phyloP scores from a whole-genome alignment of 1,140 invertebrate species.

The Hetaerina americana region DNA sequence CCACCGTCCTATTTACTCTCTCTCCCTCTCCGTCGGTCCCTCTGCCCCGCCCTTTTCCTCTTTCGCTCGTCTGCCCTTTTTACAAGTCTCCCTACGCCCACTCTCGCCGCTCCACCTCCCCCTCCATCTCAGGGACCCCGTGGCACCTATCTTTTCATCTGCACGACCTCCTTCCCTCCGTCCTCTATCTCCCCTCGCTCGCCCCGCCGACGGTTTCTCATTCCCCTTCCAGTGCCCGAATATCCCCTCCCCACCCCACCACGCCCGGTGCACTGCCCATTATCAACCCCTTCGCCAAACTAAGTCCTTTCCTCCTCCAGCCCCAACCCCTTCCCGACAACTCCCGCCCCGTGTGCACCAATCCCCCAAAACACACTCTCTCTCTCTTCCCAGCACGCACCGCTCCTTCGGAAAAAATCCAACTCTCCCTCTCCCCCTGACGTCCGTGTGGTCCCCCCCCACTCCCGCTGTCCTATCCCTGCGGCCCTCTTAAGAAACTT shows the following conservation, averaged over 20 bases:
- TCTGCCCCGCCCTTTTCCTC: neutral
- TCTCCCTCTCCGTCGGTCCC: neutral
- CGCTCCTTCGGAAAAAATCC: too few relatives aligned
- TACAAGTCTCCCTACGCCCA: neutral
- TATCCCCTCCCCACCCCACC: neutral
- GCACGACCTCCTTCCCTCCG: neutral
- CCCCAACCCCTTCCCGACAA: neutral
- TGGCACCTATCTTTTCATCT: neutral
- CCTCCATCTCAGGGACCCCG: too few relatives aligned
- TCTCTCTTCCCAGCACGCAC: neutral
- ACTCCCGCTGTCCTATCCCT: too few relatives aligned
- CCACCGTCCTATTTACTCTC: neutral
- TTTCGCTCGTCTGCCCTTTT: neutral
- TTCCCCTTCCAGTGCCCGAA: too few relatives aligned
- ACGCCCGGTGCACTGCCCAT: too few relatives aligned
- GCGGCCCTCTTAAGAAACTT: neutral
- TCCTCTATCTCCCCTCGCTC: neutral
- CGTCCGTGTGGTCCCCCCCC: too few relatives aligned
- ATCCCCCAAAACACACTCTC: neutral
- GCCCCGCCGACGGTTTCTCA: neutral
- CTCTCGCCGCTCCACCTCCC: neutral
- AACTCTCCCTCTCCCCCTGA: too few relatives aligned
- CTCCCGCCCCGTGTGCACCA: neutral
- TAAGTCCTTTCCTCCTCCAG: neutral
- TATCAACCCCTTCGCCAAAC: neutral